Evolutionary conservation across 2,888 invertebrate species (phyloP).

Genomic region (Synergus itoensis): DNA sequence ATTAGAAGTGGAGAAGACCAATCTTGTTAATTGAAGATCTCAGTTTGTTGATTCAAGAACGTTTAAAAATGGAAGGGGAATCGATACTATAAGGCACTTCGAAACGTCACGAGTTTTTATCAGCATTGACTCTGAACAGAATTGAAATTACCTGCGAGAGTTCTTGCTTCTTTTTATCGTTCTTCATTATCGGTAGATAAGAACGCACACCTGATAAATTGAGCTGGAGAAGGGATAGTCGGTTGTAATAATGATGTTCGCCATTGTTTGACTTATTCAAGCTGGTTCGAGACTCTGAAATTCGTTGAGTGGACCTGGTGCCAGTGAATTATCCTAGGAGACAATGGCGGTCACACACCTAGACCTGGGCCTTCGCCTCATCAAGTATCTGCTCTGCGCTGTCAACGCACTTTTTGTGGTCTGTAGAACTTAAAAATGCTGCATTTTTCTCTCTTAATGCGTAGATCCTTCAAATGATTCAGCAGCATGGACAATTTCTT

Average conservation of each 20-base stretch:
- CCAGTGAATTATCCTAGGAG: background rate
- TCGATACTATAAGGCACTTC: background rate
- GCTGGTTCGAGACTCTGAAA: background rate
- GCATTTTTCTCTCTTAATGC: background rate
- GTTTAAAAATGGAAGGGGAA: background rate
- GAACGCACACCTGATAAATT: constrained; percentile 26
- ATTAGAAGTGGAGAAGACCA: background rate
- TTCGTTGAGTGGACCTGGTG: background rate
- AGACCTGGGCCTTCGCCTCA: constrained; percentile 82
- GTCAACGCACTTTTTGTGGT: constrained; percentile 85
- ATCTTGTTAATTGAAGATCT: background rate
- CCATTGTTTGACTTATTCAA: constrained; percentile 9
- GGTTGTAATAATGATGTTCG: constrained; percentile 9
- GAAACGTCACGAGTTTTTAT: constrained; percentile 18
- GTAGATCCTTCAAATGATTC: background rate
- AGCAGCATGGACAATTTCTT: background rate
- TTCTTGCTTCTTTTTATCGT: constrained; percentile 20
- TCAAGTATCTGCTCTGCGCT: constrained; percentile 84
- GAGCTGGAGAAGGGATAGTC: constrained; percentile 7
- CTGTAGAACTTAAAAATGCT: constrained; percentile 60
- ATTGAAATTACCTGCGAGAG: constrained; percentile 17
- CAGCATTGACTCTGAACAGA: background rate
- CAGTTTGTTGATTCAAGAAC: background rate
- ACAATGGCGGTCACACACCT: constrained; percentile 77
- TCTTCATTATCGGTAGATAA: constrained; percentile 40